phyloP scores from a whole-genome alignment of 2,888 invertebrate species.

The Apoderus coryli region DNA sequence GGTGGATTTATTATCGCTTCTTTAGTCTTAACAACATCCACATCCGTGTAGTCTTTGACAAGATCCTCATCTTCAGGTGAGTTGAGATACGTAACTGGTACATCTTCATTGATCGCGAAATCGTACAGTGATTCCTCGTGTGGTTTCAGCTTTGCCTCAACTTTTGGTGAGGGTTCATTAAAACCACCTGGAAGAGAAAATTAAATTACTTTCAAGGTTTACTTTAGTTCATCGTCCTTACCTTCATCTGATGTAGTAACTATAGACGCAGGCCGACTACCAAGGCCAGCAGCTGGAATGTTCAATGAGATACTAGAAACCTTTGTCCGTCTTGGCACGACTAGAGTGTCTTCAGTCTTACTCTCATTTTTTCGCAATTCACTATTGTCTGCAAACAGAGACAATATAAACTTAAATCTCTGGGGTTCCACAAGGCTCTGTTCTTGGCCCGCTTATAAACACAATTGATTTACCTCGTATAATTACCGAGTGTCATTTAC shows the following conservation, averaged over 20 bases:
- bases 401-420: too few species aligned
- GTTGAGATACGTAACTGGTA: slow-evolving; percentile 21
- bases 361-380: too few species aligned
- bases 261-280: slow-evolving; percentile 49
- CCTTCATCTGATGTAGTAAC: slow-evolving; percentile 48
- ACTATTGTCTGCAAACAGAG: too few species aligned
- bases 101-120: slow-evolving; percentile 23
- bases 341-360: slow-evolving; percentile 24
- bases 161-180: slow-evolving; percentile 56
- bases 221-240: too few species aligned
- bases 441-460: too few species aligned
- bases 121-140: slow-evolving; percentile 27
- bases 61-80: slow-evolving; percentile 21
- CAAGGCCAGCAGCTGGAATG: slow-evolving; percentile 46
- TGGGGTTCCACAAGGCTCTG: too few species aligned
- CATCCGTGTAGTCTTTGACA: slow-evolving; percentile 17
- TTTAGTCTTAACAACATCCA: slow-evolving; percentile 10
- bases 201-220: too few species aligned
- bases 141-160: slow-evolving; percentile 39
- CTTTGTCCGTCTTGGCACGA: slow-evolving; percentile 37
- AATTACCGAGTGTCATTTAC: too few species aligned
- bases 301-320: slow-evolving; percentile 46
- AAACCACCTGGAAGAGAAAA: slow-evolving; percentile 36
- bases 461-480: too few species aligned
- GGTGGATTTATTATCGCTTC: slow-evolving; percentile 10